phyloP scores from a whole-genome alignment of 2,797 vertebrate species.

The Enteromius argenteus region DNA sequence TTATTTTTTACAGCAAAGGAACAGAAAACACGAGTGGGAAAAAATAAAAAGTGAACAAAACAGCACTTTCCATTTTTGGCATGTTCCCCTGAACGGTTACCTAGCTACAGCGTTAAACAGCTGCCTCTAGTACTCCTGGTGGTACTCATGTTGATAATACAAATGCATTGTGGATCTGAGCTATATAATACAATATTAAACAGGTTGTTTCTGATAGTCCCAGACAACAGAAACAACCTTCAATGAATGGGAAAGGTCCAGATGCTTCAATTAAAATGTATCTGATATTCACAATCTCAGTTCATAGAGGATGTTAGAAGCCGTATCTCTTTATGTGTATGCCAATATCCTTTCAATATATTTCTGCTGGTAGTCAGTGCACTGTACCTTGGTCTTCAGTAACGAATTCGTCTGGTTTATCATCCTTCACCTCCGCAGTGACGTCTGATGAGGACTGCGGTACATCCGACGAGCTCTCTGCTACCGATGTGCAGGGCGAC shows the following conservation, averaged over 20 bases:
- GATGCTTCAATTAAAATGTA: background rate
- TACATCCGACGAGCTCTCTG: constrained; percentile 77
- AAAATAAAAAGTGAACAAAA: background rate
- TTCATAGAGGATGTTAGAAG: background rate
- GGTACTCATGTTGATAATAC: background rate
- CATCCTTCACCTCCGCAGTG: constrained; percentile 77
- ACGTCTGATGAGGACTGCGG: constrained; percentile 73
- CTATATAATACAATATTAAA: no score
- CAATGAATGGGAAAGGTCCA: background rate
- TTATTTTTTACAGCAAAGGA: background rate
- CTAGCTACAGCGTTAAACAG: constrained; percentile 1
- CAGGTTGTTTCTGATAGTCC: background rate
- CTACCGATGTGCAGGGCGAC: constrained; percentile 68
- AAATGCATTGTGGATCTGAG: constrained; percentile 1
- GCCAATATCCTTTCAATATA: background rate
- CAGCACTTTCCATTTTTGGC: constrained; percentile 31
- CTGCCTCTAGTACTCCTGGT: background rate
- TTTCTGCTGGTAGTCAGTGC: background rate
- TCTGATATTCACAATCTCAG: background rate
- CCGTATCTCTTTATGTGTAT: background rate
- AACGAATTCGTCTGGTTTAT: constrained; percentile 63
- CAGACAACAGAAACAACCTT: background rate
- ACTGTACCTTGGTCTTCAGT: constrained; percentile 75
- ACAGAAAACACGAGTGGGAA: background rate
- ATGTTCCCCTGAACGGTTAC: background rate